A percentile compares a stretch with the other conserved stretches of the same genome.
These are phyloP conservation scores for Pterocles gutturalis DNA, from an alignment of 2,113 vertebrate species.

Conservation along the genomic window DNA sequence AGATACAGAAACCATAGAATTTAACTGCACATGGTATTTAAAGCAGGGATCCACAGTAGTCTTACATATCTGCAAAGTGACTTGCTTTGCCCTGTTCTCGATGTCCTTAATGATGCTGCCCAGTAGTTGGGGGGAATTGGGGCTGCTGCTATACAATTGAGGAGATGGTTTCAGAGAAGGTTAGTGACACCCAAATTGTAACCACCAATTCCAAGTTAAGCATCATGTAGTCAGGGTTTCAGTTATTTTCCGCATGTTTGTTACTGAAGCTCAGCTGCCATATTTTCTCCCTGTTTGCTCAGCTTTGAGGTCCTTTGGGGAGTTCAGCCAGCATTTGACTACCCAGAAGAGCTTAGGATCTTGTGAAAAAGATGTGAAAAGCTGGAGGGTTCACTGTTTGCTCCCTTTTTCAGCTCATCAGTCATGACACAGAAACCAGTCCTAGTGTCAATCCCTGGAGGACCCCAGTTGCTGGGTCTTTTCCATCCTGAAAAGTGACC, in stretches of 20 bases:
- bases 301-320: background rate
- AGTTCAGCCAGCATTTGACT: background rate
- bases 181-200: background rate
- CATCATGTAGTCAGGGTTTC: background rate
- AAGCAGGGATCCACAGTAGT: background rate
- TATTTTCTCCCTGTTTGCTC: constrained; percentile 7
- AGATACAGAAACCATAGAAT: background rate
- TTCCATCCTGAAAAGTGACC: background rate
- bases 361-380: constrained; percentile 3
- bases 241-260: background rate
- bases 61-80: background rate
- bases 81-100: background rate
- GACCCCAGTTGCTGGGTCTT: background rate
- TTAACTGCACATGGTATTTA: background rate
- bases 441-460: rapidly evolving
- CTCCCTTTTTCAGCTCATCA: background rate
- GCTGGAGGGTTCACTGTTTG: background rate
- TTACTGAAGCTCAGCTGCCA: background rate
- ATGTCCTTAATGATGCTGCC: background rate
- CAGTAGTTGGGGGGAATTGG: background rate
- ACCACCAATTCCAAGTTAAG: background rate
- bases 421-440: background rate
- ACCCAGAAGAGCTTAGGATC: background rate
- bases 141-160: background rate
- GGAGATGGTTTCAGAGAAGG: background rate